Evolutionary conservation across 53 echinoderm and acorn worm species (phyloP).

Genomic region (Mesocentrotus franciscanus): DNA sequence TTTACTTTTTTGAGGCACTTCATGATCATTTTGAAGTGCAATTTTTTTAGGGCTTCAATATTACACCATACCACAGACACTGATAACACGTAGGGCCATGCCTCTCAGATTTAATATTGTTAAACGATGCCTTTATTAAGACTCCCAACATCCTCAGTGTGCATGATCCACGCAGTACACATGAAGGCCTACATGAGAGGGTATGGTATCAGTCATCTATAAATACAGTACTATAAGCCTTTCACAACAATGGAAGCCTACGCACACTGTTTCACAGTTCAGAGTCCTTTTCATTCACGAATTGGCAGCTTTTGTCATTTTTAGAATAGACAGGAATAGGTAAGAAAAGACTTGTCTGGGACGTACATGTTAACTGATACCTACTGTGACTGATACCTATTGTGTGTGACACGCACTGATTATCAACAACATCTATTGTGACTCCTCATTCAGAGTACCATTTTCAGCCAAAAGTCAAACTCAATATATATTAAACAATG

Average conservation of each 20-base stretch:
- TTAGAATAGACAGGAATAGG: neutral
- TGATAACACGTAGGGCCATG: too few species aligned
- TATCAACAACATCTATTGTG: neutral
- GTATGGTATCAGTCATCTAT: neutral
- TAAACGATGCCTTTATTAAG: too few species aligned
- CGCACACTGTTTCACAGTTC: neutral
- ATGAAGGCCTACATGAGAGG: neutral
- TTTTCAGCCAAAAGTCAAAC: too few species aligned
- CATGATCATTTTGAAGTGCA: too few species aligned
- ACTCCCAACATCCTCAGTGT: too few species aligned
- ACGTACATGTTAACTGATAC: neutral
- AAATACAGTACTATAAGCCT: neutral
- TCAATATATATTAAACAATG: too few species aligned
- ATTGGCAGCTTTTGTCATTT: conserved; percentile 28
- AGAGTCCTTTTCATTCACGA: neutral
- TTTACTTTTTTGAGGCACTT: too few species aligned
- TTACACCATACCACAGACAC: too few species aligned
- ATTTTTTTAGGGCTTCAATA: too few species aligned
- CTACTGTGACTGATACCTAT: neutral
- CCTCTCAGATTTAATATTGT: too few species aligned
- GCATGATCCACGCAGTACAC: neutral
- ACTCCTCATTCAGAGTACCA: too few species aligned
- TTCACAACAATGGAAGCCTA: neutral
- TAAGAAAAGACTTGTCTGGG: neutral
- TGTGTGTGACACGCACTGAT: neutral